Evolutionary conservation across 2,888 invertebrate species (phyloP).

Genomic region (Tetrapedia diversipes): DNA sequence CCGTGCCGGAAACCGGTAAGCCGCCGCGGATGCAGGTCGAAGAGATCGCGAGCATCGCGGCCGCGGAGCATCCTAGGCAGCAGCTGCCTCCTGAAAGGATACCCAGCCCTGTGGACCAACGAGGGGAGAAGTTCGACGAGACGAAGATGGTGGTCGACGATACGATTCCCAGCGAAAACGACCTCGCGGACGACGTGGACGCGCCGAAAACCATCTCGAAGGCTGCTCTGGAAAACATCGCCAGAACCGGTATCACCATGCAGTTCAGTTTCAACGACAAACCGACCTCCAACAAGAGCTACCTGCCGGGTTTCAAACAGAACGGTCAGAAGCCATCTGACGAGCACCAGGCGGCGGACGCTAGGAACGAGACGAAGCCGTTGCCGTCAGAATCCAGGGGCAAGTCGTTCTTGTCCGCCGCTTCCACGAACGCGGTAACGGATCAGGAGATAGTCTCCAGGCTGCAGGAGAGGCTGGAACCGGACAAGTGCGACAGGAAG

Average conservation of each 20-base stretch:
- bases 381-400: slow-evolving; percentile 38
- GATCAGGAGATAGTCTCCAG: slow-evolving; percentile 54
- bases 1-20: slow-evolving; percentile 67
- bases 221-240: slow-evolving; percentile 87
- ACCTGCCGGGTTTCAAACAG: slow-evolving; percentile 76
- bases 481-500: slow-evolving; percentile 54
- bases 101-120: slow-evolving; percentile 47
- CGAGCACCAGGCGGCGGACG: slow-evolving; percentile 32
- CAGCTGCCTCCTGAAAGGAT: slow-evolving; percentile 48
- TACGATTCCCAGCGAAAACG: slow-evolving; percentile 26
- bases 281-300: slow-evolving; percentile 74
- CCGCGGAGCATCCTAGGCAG: slow-evolving; percentile 50
- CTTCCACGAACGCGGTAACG: slow-evolving; percentile 39
- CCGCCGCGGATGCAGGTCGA: slow-evolving; percentile 36
- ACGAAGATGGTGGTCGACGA: background rate
- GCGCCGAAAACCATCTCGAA: slow-evolving; percentile 84
- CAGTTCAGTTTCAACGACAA: slow-evolving; percentile 85
- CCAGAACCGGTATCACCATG: slow-evolving; percentile 87
- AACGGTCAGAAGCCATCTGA: slow-evolving; percentile 66
- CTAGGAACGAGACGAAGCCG: slow-evolving; percentile 23
- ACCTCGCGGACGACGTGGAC: slow-evolving; percentile 63
- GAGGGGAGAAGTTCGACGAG: slow-evolving; percentile 42
- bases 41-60: slow-evolving; percentile 43
- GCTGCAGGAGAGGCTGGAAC: slow-evolving; percentile 62
- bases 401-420: slow-evolving; percentile 43